Percentiles rank a stretch among this genome's conserved stretches.
phyloP scores from a whole-genome alignment of 1,140 invertebrate genomes.

The Kradibia gibbosae region DNA sequence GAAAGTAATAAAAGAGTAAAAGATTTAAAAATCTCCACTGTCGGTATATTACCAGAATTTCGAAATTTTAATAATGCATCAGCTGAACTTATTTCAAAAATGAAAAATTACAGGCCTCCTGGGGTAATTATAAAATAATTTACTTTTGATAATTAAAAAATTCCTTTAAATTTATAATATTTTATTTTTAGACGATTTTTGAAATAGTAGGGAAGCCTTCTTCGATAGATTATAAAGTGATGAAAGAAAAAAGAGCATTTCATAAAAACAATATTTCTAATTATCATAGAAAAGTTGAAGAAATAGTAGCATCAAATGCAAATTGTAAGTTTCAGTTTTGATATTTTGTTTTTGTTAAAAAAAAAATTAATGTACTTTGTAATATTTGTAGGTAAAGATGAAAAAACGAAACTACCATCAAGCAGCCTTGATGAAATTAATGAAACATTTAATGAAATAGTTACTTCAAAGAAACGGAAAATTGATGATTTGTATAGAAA shows the following conservation, averaged over 20 bases:
- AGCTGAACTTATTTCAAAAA: conserved; percentile 78
- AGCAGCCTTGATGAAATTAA: conserved; percentile 66
- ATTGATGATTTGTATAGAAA: conserved; percentile 74
- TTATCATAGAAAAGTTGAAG: conserved; percentile 66
- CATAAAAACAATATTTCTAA: conserved; percentile 77
- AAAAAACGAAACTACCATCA: conserved; percentile 54
- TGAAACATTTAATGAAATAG: conserved; percentile 71
- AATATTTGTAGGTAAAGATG: conserved; percentile 28
- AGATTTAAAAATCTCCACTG: conserved; percentile 72
- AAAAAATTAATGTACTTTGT: not conserved
- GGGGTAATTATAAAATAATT: conserved; percentile 71
- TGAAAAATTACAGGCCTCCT: conserved; percentile 88
- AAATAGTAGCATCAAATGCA: conserved; percentile 52
- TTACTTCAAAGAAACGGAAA: conserved; percentile 76
- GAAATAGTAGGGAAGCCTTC: conserved; percentile 90
- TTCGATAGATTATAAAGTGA: conserved; percentile 79
- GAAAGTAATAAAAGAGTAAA: conserved; percentile 93
- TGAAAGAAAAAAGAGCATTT: conserved; percentile 81
- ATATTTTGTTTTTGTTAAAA: not conserved
- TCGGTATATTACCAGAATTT: conserved; percentile 72
- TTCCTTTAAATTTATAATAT: not conserved
- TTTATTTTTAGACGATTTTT: conserved; percentile 88
- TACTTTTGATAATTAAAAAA: not conserved
- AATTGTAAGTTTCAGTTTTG: not conserved
- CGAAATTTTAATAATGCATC: conserved; percentile 58